A percentile compares a stretch with the other conserved stretches of the same genome.
Evolutionary conservation across 2,113 vertebrate species (phyloP).

Genomic region (Oreotrochilus melanogaster): DNA sequence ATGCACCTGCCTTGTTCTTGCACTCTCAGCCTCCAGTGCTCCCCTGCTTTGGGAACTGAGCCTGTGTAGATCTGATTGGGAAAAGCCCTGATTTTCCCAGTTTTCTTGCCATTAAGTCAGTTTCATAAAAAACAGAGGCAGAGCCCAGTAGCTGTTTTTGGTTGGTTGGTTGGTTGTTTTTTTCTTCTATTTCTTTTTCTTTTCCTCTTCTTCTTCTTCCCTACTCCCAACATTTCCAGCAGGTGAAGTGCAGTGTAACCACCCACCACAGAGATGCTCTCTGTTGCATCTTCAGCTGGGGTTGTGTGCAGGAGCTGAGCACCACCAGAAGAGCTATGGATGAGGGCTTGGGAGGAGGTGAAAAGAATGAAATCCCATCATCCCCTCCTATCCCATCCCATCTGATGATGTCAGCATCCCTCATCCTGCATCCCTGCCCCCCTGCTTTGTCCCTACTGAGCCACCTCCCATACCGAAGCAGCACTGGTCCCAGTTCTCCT

Average conservation of each 20-base stretch:
- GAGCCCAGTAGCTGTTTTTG: not conserved
- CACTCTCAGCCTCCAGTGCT: not conserved
- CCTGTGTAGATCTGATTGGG: not conserved
- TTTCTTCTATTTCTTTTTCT: not conserved
- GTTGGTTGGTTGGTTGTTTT: not conserved
- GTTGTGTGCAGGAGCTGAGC: not conserved
- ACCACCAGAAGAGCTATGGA: rapidly evolving
- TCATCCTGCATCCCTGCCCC: not conserved
- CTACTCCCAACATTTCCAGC: not conserved
- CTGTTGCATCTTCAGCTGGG: not conserved
- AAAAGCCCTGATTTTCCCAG: not conserved
- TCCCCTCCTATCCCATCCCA: no score
- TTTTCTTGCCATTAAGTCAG: not conserved
- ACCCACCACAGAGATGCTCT: not conserved
- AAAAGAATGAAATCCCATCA: not conserved
- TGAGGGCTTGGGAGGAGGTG: not conserved
- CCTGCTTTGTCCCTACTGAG: not conserved
- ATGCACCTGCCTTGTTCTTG: not conserved
- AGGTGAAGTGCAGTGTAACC: not conserved
- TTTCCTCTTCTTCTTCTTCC: constrained; percentile 20
- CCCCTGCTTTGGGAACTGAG: not conserved
- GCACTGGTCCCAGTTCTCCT: not conserved
- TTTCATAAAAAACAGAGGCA: not conserved
- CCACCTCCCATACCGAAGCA: not conserved
- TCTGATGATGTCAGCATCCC: rapidly evolving